phyloP scores from a whole-genome alignment of 2,888 invertebrate genomes.

The Diarsia rubi region DNA sequence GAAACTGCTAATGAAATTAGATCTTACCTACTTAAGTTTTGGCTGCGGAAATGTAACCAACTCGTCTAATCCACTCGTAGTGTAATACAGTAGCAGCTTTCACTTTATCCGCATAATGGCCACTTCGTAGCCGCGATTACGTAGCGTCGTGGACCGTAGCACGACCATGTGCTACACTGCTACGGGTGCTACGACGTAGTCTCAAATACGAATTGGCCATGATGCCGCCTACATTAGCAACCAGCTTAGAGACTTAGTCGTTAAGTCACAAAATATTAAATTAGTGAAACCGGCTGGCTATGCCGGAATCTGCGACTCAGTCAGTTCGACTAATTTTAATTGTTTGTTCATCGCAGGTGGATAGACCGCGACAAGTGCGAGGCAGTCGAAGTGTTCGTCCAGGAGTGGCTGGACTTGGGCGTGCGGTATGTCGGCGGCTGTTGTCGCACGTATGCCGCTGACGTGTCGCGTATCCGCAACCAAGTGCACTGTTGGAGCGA shows the following conservation, averaged over 20 bases:
- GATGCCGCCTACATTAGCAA: slow-evolving; percentile 10
- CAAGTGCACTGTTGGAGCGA: slow-evolving; percentile 90
- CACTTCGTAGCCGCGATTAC: slow-evolving; percentile 28
- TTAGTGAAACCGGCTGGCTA: not conserved
- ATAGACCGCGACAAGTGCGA: slow-evolving; percentile 93
- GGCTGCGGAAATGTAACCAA: slow-evolving; percentile 10
- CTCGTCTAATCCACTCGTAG: slow-evolving; percentile 10
- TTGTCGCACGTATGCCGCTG: slow-evolving; percentile 96
- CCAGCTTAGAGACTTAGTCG: not conserved
- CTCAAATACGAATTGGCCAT: slow-evolving; percentile 24
- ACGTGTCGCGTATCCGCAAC: slow-evolving; percentile 94
- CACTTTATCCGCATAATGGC: slow-evolving; percentile 28
- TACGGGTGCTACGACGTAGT: slow-evolving; percentile 49
- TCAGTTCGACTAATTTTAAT: not conserved
- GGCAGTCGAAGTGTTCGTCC: slow-evolving; percentile 93
- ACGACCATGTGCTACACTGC: slow-evolving; percentile 31
- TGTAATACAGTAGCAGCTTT: slow-evolving; percentile 7
- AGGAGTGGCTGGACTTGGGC: slow-evolving; percentile 95
- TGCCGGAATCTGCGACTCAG: not conserved
- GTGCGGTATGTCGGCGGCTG: slow-evolving; percentile 97
- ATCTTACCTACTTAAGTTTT: slow-evolving; percentile 15
- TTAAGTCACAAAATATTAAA: slow-evolving; percentile 3
- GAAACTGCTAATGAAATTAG: slow-evolving; percentile 37
- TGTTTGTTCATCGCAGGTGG: slow-evolving; percentile 89
- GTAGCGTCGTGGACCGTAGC: slow-evolving; percentile 34